A percentile compares a stretch with the other conserved stretches of the same genome.
phyloP scores from a whole-genome alignment of 2,888 invertebrate species.

The Cephus pulcher region DNA sequence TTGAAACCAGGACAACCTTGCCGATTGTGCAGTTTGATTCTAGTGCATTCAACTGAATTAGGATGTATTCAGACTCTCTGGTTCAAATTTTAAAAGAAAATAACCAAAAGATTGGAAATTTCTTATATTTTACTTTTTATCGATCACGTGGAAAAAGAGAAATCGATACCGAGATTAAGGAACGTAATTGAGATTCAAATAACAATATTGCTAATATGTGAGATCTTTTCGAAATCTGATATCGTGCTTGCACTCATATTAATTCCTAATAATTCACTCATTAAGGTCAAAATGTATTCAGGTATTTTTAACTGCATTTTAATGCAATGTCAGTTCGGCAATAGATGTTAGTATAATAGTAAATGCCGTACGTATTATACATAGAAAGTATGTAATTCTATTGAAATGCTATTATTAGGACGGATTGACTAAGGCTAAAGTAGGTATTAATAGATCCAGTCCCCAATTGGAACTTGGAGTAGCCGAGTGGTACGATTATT shows the following conservation, averaged over 20 bases:
- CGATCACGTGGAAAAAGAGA: background rate
- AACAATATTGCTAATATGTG: background rate
- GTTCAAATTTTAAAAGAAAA: background rate
- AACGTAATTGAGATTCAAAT: background rate
- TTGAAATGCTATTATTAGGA: background rate
- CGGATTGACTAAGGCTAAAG: background rate
- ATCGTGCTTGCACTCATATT: background rate
- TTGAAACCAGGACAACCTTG: background rate
- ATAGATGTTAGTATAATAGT: background rate
- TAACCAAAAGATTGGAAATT: background rate
- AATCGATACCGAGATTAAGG: background rate
- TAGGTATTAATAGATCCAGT: background rate
- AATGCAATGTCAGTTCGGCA: background rate
- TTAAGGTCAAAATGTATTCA: background rate
- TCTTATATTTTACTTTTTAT: background rate
- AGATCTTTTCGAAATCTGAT: background rate
- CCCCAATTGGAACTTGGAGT: background rate
- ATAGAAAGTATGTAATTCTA: background rate
- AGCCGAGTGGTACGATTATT: background rate
- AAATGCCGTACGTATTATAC: background rate
- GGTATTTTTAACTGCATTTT: background rate
- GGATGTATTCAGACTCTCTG: background rate
- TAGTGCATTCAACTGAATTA: background rate
- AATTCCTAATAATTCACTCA: background rate
- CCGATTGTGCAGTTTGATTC: background rate